A percentile compares a stretch with the other conserved stretches of the same genome.
These are phyloP conservation scores for Chalcis sispes DNA, from an alignment of 2,888 invertebrate species.

Conservation along the genomic window DNA sequence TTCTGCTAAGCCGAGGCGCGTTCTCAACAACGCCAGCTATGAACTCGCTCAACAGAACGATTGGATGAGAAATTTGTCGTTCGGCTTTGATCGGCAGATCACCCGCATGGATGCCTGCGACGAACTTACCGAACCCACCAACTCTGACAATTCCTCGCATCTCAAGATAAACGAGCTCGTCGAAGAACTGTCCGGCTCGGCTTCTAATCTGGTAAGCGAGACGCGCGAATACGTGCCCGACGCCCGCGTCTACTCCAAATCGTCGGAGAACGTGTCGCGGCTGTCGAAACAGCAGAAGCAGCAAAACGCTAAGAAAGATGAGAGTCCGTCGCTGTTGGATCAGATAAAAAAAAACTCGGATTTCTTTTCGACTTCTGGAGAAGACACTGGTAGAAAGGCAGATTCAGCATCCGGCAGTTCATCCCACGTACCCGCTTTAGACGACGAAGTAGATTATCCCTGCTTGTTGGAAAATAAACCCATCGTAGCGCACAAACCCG, in stretches of 20 bases:
- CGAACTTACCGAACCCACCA: slow-evolving; percentile 65
- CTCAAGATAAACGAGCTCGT: slow-evolving; percentile 63
- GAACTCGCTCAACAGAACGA: slow-evolving; percentile 73
- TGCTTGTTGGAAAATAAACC: slow-evolving; percentile 72
- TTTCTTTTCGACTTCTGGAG: slow-evolving; percentile 72
- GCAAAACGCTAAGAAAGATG: slow-evolving; percentile 43
- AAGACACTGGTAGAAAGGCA: slow-evolving; percentile 57
- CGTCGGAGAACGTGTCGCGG: slow-evolving; percentile 61
- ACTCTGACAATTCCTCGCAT: slow-evolving; percentile 56
- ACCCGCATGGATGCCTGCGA: slow-evolving; percentile 72
- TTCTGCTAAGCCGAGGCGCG: slow-evolving; percentile 42
- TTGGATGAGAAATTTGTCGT: slow-evolving; percentile 66
- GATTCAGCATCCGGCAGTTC: slow-evolving; percentile 34
- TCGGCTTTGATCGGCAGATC: slow-evolving; percentile 59
- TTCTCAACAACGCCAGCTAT: slow-evolving; percentile 73
- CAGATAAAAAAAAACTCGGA: slow-evolving; percentile 76
- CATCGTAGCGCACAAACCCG: slow-evolving; percentile 59
- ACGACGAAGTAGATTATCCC: slow-evolving; percentile 72
- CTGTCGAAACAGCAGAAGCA: slow-evolving; percentile 36
- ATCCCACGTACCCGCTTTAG: slow-evolving; percentile 58
- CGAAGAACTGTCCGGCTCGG: slow-evolving; percentile 63
- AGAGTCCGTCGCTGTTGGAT: slow-evolving; percentile 60
- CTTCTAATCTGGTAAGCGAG: slow-evolving; percentile 59
- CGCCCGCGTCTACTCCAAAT: slow-evolving; percentile 60
- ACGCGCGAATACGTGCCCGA: slow-evolving; percentile 32